Evolutionary conservation across 2,888 invertebrate genomes (phyloP), one percentile per base, ranked within the genome.

Genomic region (Embidobia sp.): DNA sequence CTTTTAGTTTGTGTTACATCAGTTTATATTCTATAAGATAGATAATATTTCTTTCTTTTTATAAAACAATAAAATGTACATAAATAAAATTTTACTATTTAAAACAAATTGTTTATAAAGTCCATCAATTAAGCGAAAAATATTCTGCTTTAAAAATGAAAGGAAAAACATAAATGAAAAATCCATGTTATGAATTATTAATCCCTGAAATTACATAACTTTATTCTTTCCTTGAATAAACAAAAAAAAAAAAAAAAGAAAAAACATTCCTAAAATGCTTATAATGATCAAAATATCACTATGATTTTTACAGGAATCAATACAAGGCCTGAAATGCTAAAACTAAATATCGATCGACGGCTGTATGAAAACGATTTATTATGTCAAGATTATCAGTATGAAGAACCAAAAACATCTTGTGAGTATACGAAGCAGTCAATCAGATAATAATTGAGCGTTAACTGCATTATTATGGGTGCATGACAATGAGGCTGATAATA

Each of bases 341-440:
- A 55, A 16, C 29, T 75, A 42, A 75, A 75, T 10, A 75, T 91
- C 15, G 90, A 91, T 59, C 86, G 92, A 61, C 91, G 91, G 6
- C 78, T 91, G 22, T 91, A 91, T 59, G 90, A 91, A 76, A 90
- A 91, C 64, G 89, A 91, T 75, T 87, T 89, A 66, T 83, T 91
- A 19, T 88, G 91, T 66, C 81, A 88, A 72, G 89, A 90, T 80
- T 90, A 90, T 80, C 85, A 88, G 69, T 92, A 91, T 82, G 88
- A 90, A 79, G 90, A 90, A 81, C 89, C 90, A 16, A 87, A 89
- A 79, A 84, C 81, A 81, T 86, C 87, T 78, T 83, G 91, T 91
- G 85, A 90, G 90, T 90, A 81, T 42, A 22, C 10, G 4, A 33
- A 8, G 10, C 8, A 33, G 8, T 15, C 7, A 42, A 15, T 18